These are phyloP conservation scores for Hiodon tergisus DNA, from an alignment of 2,113 vertebrate genomes.

Conservation along the genomic window DNA sequence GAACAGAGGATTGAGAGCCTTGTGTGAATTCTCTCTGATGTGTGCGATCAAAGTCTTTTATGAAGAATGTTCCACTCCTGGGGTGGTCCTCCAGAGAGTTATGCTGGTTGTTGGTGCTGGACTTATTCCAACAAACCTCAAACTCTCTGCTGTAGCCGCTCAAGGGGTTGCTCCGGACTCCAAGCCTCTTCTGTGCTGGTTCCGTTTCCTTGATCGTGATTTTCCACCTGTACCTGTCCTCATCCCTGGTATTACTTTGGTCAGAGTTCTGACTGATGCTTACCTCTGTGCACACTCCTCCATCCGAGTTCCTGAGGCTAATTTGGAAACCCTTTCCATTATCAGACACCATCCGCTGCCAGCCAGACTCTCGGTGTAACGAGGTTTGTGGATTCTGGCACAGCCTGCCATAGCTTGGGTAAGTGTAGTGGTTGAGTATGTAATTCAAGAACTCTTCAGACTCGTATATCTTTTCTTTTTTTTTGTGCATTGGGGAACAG, in stretches of 20 bases:
- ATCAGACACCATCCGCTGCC: conserved; percentile 56
- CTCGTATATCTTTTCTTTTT: conserved; percentile 64
- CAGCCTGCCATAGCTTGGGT: conserved; percentile 51
- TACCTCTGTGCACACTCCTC: conserved; percentile 31
- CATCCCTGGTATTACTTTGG: conserved; percentile 20
- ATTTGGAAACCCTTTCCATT: conserved; percentile 49
- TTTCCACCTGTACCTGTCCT: conserved; percentile 32
- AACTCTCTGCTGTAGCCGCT: conserved; percentile 33
- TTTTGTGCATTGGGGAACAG: conserved; percentile 13
- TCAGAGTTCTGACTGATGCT: conserved; percentile 35
- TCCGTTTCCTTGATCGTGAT: conserved; percentile 29
- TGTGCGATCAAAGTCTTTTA: neutral
- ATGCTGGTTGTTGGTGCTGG: neutral
- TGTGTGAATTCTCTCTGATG: neutral
- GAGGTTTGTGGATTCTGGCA: conserved; percentile 40
- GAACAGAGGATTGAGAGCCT: neutral
- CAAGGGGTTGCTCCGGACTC: conserved; percentile 1
- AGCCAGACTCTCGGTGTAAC: conserved; percentile 30
- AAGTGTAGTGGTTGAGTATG: conserved; percentile 64
- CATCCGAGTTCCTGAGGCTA: conserved; percentile 38
- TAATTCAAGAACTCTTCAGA: conserved; percentile 71
- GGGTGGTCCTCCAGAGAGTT: neutral
- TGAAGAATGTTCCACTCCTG: neutral
- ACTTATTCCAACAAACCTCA: conserved; percentile 34
- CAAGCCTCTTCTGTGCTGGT: conserved; percentile 19